Percentiles rank a stretch among this genome's conserved stretches.
These are phyloP conservation scores for Caenorhabditis sp. DNA, from an alignment of 2,888 invertebrate genomes.

Conservation along the genomic window DNA sequence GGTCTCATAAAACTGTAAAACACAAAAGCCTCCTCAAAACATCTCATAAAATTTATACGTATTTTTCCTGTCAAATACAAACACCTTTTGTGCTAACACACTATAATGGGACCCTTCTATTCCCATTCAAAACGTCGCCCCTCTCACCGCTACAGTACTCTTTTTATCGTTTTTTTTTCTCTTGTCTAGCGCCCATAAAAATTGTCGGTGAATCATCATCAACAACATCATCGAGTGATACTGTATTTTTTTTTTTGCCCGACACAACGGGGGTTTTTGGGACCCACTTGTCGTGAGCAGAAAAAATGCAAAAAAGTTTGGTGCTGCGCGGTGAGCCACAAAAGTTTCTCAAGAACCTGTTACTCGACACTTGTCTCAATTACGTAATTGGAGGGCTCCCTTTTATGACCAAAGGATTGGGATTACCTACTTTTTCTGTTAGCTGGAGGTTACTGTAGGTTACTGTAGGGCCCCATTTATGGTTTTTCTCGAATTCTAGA, in stretches of 20 bases:
- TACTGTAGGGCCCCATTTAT: no score
- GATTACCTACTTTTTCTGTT: neutral
- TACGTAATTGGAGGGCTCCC: neutral
- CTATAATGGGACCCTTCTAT: neutral
- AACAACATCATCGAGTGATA: neutral
- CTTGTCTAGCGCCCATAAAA: neutral
- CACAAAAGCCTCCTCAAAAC: neutral
- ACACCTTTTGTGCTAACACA: neutral
- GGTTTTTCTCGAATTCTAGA: no score
- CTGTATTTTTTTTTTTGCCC: neutral
- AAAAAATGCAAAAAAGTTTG: neutral
- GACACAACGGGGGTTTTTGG: neutral
- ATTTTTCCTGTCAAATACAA: no score
- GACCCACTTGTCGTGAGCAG: neutral
- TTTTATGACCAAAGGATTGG: neutral
- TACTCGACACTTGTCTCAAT: neutral
- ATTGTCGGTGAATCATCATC: neutral
- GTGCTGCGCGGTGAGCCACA: neutral
- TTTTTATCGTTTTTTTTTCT: neutral
- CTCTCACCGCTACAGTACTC: neutral
- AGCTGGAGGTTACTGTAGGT: no score
- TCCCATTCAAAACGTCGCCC: no score
- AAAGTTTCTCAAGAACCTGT: neutral
- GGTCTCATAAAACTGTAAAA: neutral
- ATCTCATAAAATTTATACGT: neutral